phyloP scores from a whole-genome alignment of 2,113 vertebrate genomes.

The Cygnus atratus region DNA sequence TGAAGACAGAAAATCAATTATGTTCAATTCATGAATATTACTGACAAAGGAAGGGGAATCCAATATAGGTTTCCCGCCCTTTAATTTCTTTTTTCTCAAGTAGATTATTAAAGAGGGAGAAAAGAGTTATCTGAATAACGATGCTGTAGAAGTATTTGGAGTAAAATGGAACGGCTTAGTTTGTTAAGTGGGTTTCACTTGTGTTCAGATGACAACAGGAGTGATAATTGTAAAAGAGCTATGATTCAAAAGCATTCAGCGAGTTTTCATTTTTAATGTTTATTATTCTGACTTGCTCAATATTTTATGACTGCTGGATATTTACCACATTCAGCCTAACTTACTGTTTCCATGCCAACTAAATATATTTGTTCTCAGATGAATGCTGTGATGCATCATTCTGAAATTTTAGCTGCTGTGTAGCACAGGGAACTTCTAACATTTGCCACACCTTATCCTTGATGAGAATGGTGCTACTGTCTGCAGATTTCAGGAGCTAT shows the following conservation, averaged over 20 bases:
- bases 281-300: slow-evolving; percentile 70
- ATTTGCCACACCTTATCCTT: slow-evolving; percentile 61
- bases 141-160: slow-evolving; percentile 43
- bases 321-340: slow-evolving; percentile 71
- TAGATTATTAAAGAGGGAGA: slow-evolving; percentile 41
- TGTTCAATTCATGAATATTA: slow-evolving; percentile 50
- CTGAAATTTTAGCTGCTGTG: slow-evolving; percentile 47
- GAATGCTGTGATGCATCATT: slow-evolving; percentile 64
- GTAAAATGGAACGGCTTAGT: slow-evolving; percentile 57
- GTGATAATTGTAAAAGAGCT: slow-evolving; percentile 70
- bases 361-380: slow-evolving; percentile 75
- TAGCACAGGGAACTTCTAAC: slow-evolving; percentile 34
- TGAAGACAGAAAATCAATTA: slow-evolving; percentile 65
- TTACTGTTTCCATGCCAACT: slow-evolving; percentile 77
- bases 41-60: slow-evolving; percentile 54
- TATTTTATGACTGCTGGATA: slow-evolving; percentile 75
- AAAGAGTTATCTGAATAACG: slow-evolving; percentile 17
- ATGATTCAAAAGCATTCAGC: slow-evolving; percentile 70
- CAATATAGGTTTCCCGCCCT: slow-evolving; percentile 58
- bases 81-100: slow-evolving; percentile 68
- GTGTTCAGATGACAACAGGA: slow-evolving; percentile 68
- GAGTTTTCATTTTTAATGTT: slow-evolving; percentile 71
- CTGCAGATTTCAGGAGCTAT: not conserved
- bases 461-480: slow-evolving; percentile 17
- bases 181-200: slow-evolving; percentile 66